Percentiles rank a stretch among this genome's conserved stretches.
phyloP scores from a whole-genome alignment of 37 sponge, comb jelly and placozoan species.

The Halichondria panicea region DNA sequence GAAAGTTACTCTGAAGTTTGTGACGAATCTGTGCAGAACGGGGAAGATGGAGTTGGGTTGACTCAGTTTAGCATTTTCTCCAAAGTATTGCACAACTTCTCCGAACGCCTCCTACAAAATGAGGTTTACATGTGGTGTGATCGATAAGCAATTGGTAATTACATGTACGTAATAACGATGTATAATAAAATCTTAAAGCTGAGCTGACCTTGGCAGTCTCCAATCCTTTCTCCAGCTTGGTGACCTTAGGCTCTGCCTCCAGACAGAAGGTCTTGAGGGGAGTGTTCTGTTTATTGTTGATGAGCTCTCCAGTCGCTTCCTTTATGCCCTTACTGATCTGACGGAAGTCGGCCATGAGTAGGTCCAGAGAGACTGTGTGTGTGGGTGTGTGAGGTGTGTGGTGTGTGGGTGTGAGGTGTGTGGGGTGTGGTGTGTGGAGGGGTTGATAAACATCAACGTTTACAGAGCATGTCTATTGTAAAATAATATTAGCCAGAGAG shows the following conservation, averaged over 20 bases:
- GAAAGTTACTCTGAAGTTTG: slow-evolving; percentile 41
- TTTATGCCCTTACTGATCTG: slow-evolving; percentile 42
- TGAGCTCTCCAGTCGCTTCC: slow-evolving; percentile 61
- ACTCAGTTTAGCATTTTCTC: slow-evolving; percentile 42
- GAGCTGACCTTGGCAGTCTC: slow-evolving; percentile 71
- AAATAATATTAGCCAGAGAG: too few species aligned
- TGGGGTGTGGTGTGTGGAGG: too few species aligned
- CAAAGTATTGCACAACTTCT: slow-evolving; percentile 49
- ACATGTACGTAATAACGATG: too few species aligned
- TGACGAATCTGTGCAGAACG: slow-evolving; percentile 42
- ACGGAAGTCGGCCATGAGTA: slow-evolving; percentile 53
- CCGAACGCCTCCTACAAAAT: slow-evolving; percentile 33
- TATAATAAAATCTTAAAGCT: too few species aligned
- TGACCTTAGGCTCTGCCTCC: slow-evolving; percentile 68
- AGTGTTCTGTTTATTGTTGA: slow-evolving; percentile 66
- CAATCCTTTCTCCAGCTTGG: slow-evolving; percentile 50
- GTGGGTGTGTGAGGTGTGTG: neutral
- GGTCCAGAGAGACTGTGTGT: slow-evolving; percentile 59
- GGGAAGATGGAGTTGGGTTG: slow-evolving; percentile 52
- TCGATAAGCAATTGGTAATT: too few species aligned
- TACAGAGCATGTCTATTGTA: too few species aligned
- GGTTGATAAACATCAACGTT: too few species aligned
- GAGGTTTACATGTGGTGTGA: too few species aligned
- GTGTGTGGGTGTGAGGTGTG: too few species aligned
- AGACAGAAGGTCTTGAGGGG: slow-evolving; percentile 72